These are phyloP conservation scores for Melipona beecheii DNA, from an alignment of 2,888 invertebrate genomes.

Conservation along the genomic window DNA sequence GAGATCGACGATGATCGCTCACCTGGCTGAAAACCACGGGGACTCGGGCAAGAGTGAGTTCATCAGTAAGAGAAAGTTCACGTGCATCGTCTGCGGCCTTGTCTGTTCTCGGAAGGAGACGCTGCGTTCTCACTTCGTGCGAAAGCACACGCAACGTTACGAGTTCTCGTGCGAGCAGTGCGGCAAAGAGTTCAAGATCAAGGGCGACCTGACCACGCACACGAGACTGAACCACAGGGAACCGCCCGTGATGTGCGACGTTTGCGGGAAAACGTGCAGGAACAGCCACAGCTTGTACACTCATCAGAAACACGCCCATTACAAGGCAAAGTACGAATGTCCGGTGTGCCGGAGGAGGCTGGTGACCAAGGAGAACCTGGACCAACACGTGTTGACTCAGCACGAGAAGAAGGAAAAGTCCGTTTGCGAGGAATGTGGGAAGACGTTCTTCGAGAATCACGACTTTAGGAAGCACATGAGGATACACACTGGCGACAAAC, in stretches of 20 bases:
- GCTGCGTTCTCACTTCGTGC: conserved; percentile 60
- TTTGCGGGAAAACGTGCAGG: conserved; percentile 65
- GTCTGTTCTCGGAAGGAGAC: conserved; percentile 63
- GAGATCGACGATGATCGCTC: conserved; percentile 59
- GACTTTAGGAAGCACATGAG: conserved; percentile 69
- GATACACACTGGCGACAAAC: conserved; percentile 70
- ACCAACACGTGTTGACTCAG: conserved; percentile 64
- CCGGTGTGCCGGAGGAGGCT: conserved; percentile 56
- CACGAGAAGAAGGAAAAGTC: conserved; percentile 64
- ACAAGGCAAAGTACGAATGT: conserved; percentile 67
- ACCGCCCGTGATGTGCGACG: conserved; percentile 70
- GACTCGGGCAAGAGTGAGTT: conserved; percentile 10
- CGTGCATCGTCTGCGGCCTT: conserved; percentile 68
- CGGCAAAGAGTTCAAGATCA: conserved; percentile 75
- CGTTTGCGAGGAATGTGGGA: conserved; percentile 74
- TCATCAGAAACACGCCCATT: conserved; percentile 67
- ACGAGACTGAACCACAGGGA: conserved; percentile 68
- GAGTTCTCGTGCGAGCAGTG: conserved; percentile 74
- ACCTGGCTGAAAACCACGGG: conserved; percentile 58
- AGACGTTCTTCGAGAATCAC: conserved; percentile 67
- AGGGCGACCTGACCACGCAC: conserved; percentile 73
- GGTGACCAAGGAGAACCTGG: conserved; percentile 64
- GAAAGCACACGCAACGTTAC: conserved; percentile 75
- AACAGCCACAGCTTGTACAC: conserved; percentile 66
- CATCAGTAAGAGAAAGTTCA: conserved; percentile 59